phyloP scores from a whole-genome alignment of 1,140 invertebrate genomes.

The Drosophila novamexicana region DNA sequence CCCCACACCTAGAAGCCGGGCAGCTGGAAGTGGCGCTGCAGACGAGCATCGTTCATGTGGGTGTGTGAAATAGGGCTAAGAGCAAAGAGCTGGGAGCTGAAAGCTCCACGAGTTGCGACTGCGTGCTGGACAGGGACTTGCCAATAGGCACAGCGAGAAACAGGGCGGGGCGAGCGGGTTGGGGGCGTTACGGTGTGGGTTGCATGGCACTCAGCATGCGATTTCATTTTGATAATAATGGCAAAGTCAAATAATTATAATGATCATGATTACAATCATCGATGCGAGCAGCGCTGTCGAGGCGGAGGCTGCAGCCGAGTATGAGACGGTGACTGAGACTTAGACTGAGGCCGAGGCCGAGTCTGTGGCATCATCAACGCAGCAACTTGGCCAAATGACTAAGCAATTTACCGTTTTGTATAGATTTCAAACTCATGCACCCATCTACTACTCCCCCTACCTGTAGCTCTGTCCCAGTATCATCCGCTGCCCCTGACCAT shows the following conservation, averaged over 20 bases:
- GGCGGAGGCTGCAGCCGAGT: neutral
- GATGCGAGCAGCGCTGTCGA: slow-evolving; percentile 28
- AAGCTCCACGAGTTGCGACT: slow-evolving; percentile 25
- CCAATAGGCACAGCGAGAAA: neutral
- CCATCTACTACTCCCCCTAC: slow-evolving; percentile 9
- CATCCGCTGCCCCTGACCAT: slow-evolving; percentile 8
- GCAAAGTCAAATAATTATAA: slow-evolving; percentile 80
- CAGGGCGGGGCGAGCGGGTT: neutral
- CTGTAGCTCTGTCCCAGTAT: neutral
- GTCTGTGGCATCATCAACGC: slow-evolving; percentile 30
- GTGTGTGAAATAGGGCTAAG: slow-evolving; percentile 72
- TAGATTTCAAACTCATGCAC: slow-evolving; percentile 52
- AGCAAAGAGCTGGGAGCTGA: neutral
- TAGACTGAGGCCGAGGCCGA: neutral
- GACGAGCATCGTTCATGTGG: slow-evolving; percentile 44
- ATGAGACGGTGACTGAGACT: neutral
- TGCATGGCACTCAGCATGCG: slow-evolving; percentile 54
- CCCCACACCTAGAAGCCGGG: neutral
- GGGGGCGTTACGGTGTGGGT: neutral
- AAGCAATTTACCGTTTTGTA: slow-evolving; percentile 77
- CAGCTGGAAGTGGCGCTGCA: slow-evolving; percentile 37
- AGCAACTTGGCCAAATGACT: slow-evolving; percentile 68
- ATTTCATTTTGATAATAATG: slow-evolving; percentile 82
- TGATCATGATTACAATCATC: slow-evolving; percentile 80
- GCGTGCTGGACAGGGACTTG: slow-evolving; percentile 46